Base-by-base conservation (phyloP, 1,140 invertebrate genomes). In the Formica selysi region DNA sequence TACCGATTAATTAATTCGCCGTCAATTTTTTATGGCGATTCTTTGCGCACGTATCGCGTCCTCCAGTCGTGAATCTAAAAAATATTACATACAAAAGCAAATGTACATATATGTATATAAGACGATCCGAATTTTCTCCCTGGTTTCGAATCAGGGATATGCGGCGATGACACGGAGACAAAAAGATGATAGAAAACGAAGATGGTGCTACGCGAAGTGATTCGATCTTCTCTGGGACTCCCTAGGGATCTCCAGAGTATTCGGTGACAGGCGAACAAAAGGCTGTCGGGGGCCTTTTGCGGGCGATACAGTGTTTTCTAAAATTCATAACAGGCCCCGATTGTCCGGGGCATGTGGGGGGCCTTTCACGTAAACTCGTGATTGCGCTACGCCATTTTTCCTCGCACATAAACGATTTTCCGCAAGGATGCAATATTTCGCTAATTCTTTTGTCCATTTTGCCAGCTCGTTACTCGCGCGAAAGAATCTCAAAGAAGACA, bases 211-310 rank as follows among this genome's bases (percentile, higher is more conserved):
- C 68, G 86, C 62, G 62, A 68, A n/a, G 64, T 62, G 79, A 81
- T 86, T 81, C 68, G 86, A 87, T 78, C 64, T 85, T 68, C 6
- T 10, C 65, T 70, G 11, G 65, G 87, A 71, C 85, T 54, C 62
- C 51, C 32, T 22, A 79, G 48, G 70, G 74, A 87, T 79, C 80
- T 59, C 71, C 71, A 48, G 61, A 85, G 85, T 80, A 73, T 54
- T 54, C 91, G 91, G 91, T 92, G 92, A 94, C 92, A 93, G 92
- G 71, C 87, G 85, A 48, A 94, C 93, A 94, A 94, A 91, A 70
- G 86, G 44, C 22, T 36, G 67, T 29, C 73, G 80, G 54, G 85
- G 70, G 78, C 87, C 85, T 88, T 86, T 88, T 86, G 79, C 89
- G 76, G 85, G 78, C 86, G 78, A 26, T 76, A 67, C 88, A 91